Percentiles rank a stretch among this genome's conserved stretches.
Conservation (phyloP, 1,140 invertebrate species). For the Papilio dardanus region DNA sequence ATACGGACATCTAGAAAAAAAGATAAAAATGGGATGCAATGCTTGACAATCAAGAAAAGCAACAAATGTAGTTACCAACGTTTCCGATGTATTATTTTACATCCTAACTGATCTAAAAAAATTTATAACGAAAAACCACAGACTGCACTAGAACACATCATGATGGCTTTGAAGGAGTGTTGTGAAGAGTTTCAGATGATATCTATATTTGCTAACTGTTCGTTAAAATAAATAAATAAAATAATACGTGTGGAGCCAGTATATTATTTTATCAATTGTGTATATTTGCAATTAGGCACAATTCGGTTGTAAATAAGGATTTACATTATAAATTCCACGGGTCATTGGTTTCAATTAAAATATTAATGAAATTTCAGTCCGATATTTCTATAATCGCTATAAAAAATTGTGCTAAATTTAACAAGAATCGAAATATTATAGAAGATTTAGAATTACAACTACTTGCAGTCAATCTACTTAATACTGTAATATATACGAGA, state of each 20-base stretch:
- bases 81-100: too few species aligned
- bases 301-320: slow-evolving; percentile 22
- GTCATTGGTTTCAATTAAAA: neutral
- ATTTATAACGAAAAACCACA: neutral
- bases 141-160: too few species aligned
- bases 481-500: slow-evolving; percentile 1
- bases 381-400: slow-evolving; percentile 10
- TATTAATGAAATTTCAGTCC: neutral
- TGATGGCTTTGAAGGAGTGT: neutral
- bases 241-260: neutral
- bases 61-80: too few species aligned
- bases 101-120: too few species aligned
- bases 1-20: too few species aligned
- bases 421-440: slow-evolving; percentile 17
- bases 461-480: slow-evolving; percentile 8
- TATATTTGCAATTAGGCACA: slow-evolving; percentile 31
- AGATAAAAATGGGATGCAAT: too few species aligned
- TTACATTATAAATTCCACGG: slow-evolving; percentile 15
- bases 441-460: neutral
- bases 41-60: too few species aligned
- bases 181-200: neutral
- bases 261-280: neutral
- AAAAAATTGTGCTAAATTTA: slow-evolving; percentile 32
- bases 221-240: neutral
- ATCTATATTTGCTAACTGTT: neutral